These are phyloP conservation scores for Mylabris sibirica DNA, from an alignment of 2,888 invertebrate genomes.

Conservation along the genomic window DNA sequence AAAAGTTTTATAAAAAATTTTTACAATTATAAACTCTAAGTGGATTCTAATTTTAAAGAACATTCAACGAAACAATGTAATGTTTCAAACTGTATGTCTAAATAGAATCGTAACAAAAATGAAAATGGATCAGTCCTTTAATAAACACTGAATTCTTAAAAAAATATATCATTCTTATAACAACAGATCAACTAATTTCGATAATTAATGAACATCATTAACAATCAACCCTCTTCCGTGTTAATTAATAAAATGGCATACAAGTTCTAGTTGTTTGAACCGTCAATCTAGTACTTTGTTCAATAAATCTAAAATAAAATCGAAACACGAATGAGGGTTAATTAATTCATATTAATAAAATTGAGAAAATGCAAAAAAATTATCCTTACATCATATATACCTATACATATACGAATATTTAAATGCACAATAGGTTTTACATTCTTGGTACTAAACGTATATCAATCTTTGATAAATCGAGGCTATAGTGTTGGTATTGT, in stretches of 20 bases:
- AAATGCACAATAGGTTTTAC: neutral
- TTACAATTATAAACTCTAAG: neutral
- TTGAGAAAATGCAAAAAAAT: too few relatives aligned
- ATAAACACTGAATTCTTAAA: neutral
- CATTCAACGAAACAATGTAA: neutral
- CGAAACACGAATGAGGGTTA: too few relatives aligned
- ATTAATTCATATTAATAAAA: too few relatives aligned
- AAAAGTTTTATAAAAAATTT: neutral
- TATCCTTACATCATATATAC: neutral
- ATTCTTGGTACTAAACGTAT: constrained; percentile 55
- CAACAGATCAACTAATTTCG: neutral
- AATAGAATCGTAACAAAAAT: neutral
- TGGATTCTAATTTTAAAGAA: neutral
- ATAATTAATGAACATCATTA: neutral
- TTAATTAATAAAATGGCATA: too few relatives aligned
- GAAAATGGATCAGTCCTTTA: too few relatives aligned
- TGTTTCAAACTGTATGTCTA: neutral
- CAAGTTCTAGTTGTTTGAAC: too few relatives aligned
- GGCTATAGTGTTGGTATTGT: constrained; percentile 66
- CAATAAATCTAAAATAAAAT: too few relatives aligned
- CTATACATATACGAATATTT: neutral
- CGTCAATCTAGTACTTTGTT: too few relatives aligned
- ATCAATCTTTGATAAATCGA: constrained; percentile 65
- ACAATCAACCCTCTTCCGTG: too few relatives aligned
- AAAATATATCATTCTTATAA: neutral